phyloP scores from a whole-genome alignment of 2,888 invertebrate species.

The Vannuccia rotundouncinata region DNA sequence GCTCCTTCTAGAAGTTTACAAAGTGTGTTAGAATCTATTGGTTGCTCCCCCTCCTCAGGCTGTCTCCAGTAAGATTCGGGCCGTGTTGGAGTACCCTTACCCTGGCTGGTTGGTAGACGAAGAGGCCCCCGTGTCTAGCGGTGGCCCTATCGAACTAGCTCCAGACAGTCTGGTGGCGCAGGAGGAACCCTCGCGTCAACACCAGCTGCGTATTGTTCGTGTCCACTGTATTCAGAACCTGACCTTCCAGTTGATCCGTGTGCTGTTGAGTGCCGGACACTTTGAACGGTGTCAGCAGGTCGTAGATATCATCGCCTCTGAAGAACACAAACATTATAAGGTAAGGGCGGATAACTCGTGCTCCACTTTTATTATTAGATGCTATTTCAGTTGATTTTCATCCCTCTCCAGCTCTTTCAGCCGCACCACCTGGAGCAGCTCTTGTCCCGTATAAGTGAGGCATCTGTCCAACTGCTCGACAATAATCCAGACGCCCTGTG shows the following conservation, averaged over 20 bases:
- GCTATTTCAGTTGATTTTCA: too few relatives aligned
- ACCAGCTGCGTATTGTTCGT: constrained; percentile 70
- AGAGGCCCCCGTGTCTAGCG: neutral
- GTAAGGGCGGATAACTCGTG: constrained; percentile 55
- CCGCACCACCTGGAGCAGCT: neutral
- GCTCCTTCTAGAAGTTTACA: too few relatives aligned
- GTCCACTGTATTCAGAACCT: constrained; percentile 77
- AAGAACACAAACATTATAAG: constrained; percentile 72
- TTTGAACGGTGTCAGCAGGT: constrained; percentile 72
- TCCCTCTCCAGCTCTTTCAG: neutral
- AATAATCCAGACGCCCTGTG: neutral
- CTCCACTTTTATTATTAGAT: neutral
- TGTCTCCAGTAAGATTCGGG: neutral
- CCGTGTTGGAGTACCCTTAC: constrained; percentile 1
- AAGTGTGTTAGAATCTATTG: too few relatives aligned
- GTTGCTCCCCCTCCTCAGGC: too few relatives aligned
- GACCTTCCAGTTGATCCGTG: constrained; percentile 69
- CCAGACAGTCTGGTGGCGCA: neutral
- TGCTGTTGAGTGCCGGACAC: constrained; percentile 70
- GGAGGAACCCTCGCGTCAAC: constrained; percentile 57
- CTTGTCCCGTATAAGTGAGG: neutral
- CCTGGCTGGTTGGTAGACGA: constrained; percentile 8
- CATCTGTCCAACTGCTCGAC: neutral
- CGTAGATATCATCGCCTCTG: constrained; percentile 71
- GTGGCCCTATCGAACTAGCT: neutral